These are phyloP conservation scores for Phycodurus eques DNA, from an alignment of 2,113 vertebrate genomes.

Conservation along the genomic window DNA sequence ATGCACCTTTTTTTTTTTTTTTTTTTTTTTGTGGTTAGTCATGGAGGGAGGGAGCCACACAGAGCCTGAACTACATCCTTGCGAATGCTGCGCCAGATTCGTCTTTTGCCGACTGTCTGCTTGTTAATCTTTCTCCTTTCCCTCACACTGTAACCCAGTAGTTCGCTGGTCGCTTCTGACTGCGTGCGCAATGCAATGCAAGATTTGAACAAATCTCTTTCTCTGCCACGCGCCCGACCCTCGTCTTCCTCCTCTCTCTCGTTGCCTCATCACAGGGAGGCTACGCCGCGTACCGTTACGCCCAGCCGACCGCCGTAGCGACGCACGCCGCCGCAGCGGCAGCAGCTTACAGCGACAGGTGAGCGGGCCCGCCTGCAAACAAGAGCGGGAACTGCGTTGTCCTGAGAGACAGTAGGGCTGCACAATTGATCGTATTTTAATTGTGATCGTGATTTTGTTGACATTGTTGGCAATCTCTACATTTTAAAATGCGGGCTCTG, in stretches of 20 bases:
- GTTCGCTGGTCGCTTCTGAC: slow-evolving; percentile 37
- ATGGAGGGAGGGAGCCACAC: slow-evolving; percentile 68
- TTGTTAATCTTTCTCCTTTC: slow-evolving; percentile 67
- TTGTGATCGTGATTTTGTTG: too few species aligned
- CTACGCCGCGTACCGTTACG: slow-evolving; percentile 97
- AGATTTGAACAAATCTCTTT: slow-evolving; percentile 18
- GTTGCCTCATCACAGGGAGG: slow-evolving; percentile 81
- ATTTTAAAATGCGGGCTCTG: too few species aligned
- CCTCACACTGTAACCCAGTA: slow-evolving; percentile 63
- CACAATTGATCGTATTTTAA: too few species aligned
- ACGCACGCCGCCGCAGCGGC: slow-evolving; percentile 88
- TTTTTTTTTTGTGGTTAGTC: slow-evolving; percentile 42
- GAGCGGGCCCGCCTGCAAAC: slow-evolving; percentile 18
- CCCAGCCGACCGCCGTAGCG: slow-evolving; percentile 95
- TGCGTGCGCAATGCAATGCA: slow-evolving; percentile 12
- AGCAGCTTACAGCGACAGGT: slow-evolving; percentile 95
- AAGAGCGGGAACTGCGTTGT: too few species aligned
- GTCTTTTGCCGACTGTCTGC: slow-evolving; percentile 72
- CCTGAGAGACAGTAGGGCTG: too few species aligned
- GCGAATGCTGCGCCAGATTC: slow-evolving; percentile 76
- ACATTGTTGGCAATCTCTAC: too few species aligned
- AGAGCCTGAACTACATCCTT: slow-evolving; percentile 66
- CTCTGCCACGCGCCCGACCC: slow-evolving; percentile 1
- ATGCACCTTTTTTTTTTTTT: not conserved
- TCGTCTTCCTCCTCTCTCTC: slow-evolving; percentile 13